Percentiles rank a stretch among this genome's conserved stretches.
Conservation (phyloP, 1,140 invertebrate genomes). For the Agrypnia vestita region DNA sequence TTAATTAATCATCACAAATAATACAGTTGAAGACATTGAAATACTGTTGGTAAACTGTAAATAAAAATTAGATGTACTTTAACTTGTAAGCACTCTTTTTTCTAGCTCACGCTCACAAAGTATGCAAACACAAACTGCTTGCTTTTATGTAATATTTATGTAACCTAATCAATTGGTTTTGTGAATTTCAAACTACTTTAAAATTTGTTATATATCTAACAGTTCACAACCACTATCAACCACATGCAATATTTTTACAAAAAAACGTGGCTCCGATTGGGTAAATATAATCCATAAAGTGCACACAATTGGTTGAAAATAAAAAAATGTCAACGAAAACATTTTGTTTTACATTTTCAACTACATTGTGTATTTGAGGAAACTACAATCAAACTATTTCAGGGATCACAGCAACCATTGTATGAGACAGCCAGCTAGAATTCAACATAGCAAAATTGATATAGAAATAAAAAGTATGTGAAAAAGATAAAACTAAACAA, state of each 20-base stretch:
- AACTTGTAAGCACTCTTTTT: not conserved
- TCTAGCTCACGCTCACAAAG: not conserved
- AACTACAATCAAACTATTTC: slow-evolving; percentile 22
- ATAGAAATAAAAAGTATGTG: slow-evolving; percentile 32
- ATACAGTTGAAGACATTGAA: too few species aligned
- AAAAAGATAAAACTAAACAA: slow-evolving; percentile 1
- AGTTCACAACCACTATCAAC: slow-evolving; percentile 47
- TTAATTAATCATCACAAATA: too few species aligned
- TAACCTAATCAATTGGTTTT: not conserved
- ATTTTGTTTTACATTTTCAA: slow-evolving; percentile 3
- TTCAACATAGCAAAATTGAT: slow-evolving; percentile 52
- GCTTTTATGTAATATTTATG: not conserved
- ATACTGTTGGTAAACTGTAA: too few species aligned
- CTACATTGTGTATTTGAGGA: slow-evolving; percentile 1
- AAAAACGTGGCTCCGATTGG: slow-evolving; percentile 3
- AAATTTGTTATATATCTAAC: not conserved
- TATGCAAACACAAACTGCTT: not conserved
- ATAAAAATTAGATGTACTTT: not conserved
- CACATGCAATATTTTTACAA: slow-evolving; percentile 23
- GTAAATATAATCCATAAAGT: not conserved
- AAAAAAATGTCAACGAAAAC: not conserved
- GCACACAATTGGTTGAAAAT: not conserved
- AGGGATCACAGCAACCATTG: slow-evolving; percentile 51
- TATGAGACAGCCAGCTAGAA: slow-evolving; percentile 60
- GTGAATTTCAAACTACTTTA: not conserved